Percentiles rank a stretch among this genome's conserved stretches.
Conservation (phyloP, 1,140 invertebrate species). For the Saccostrea glomerata region DNA sequence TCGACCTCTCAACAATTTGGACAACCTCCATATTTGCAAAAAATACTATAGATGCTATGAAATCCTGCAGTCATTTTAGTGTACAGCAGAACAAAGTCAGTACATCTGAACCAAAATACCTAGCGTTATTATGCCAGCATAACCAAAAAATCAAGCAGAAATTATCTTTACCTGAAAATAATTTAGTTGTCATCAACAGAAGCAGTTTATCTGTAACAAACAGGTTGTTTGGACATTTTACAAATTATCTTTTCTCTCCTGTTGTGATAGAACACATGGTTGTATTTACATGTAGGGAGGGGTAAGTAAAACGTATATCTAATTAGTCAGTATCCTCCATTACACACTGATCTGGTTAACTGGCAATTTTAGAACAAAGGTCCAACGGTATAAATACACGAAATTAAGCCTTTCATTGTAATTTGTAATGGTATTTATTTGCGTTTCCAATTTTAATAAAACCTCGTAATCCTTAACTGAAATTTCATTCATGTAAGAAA, state of each 20-base stretch:
- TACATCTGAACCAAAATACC: not conserved
- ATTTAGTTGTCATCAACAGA: not conserved
- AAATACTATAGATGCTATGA: too few species aligned
- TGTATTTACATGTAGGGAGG: slow-evolving; percentile 26
- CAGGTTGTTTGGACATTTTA: not conserved
- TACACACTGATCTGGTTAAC: not conserved
- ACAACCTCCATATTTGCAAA: not conserved
- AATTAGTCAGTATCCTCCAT: not conserved
- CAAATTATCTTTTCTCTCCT: not conserved
- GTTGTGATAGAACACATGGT: not conserved
- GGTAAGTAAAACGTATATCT: not conserved
- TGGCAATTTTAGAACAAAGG: not conserved
- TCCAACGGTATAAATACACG: not conserved
- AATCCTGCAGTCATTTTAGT: too few species aligned
- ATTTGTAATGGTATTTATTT: not conserved
- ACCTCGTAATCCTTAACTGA: not conserved
- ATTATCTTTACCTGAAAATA: not conserved
- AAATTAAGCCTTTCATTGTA: not conserved
- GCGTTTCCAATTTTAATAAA: not conserved
- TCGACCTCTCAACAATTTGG: not conserved
- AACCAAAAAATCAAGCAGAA: not conserved
- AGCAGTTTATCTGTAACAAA: not conserved
- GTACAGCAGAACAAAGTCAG: too few species aligned
- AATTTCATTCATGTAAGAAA: not conserved
- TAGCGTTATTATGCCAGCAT: too few species aligned